phyloP scores from a whole-genome alignment of 2,888 invertebrate genomes.

The Perizoma affinitatum region DNA sequence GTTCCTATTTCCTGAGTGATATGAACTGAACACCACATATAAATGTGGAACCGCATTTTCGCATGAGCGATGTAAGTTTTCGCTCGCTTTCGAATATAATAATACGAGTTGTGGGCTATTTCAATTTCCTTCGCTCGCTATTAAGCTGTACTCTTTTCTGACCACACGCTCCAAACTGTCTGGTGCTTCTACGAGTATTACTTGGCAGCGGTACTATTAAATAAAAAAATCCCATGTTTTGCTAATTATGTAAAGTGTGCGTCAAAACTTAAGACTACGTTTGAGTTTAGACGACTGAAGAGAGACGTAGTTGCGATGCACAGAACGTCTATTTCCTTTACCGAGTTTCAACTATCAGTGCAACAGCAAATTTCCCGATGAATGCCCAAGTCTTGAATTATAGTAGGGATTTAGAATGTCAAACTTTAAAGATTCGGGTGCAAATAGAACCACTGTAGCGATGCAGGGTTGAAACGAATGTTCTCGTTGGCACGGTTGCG shows the following conservation, averaged over 20 bases:
- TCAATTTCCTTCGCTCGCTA: conserved; percentile 38
- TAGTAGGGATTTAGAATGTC: conserved; percentile 11
- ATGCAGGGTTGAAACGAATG: not conserved
- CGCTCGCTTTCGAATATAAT: conserved; percentile 42
- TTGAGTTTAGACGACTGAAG: conserved; percentile 21
- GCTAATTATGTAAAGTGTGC: conserved; percentile 25
- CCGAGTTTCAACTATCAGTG: conserved; percentile 6
- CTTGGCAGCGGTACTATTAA: conserved; percentile 7
- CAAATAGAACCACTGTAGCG: not conserved
- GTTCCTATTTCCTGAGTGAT: conserved; percentile 44
- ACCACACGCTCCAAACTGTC: conserved; percentile 4
- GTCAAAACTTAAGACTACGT: conserved; percentile 24
- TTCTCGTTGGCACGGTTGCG: not conserved
- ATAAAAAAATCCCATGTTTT: conserved; percentile 16
- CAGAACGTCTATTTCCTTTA: conserved; percentile 9
- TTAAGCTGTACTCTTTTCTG: conserved; percentile 10
- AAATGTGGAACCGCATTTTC: conserved; percentile 43
- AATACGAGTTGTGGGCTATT: conserved; percentile 40
- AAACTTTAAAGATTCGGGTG: conserved; percentile 9
- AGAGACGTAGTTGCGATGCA: conserved; percentile 22
- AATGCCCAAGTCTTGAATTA: conserved; percentile 12
- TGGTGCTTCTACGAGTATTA: conserved; percentile 3
- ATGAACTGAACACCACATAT: conserved; percentile 22
- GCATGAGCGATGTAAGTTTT: conserved; percentile 45
- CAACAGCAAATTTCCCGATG: conserved; percentile 7